Evolutionary conservation across 1,140 invertebrate genomes (phyloP).

Genomic region (Cheumatopsyche charites): DNA sequence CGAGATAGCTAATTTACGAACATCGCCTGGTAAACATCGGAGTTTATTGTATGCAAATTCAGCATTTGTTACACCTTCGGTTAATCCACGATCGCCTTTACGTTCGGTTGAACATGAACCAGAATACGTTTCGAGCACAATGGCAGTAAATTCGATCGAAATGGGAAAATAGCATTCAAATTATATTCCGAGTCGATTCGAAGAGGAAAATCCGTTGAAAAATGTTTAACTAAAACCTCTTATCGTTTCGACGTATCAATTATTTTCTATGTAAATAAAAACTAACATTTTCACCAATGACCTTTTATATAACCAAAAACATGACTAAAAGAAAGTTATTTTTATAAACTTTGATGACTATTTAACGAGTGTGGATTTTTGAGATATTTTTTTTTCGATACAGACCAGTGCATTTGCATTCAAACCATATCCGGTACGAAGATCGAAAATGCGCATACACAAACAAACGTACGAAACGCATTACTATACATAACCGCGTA

Average conservation of each 20-base stretch:
- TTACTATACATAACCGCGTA: neutral
- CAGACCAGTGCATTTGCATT: constrained; percentile 19
- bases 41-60: constrained; percentile 45
- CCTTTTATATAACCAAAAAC: too few relatives aligned
- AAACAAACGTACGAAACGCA: too few relatives aligned
- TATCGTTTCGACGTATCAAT: too few relatives aligned
- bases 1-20: constrained; percentile 5
- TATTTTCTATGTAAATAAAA: too few relatives aligned
- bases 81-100: constrained; percentile 43
- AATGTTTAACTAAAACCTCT: too few relatives aligned
- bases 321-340: too few relatives aligned
- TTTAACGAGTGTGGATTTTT: too few relatives aligned
- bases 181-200: too few relatives aligned
- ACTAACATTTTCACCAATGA: too few relatives aligned
- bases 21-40: constrained; percentile 1
- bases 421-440: constrained; percentile 17
- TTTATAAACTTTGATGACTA: too few relatives aligned
- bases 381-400: constrained; percentile 1
- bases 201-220: too few relatives aligned
- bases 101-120: constrained; percentile 34
- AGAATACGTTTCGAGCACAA: neutral
- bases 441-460: neutral
- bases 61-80: constrained; percentile 41
- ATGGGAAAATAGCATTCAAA: too few relatives aligned
- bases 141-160: constrained; percentile 7